Percentiles rank a stretch among this genome's conserved stretches.
Evolutionary conservation across 2,797 vertebrate species (phyloP).

Genomic region (Halcyon chelicuti): DNA sequence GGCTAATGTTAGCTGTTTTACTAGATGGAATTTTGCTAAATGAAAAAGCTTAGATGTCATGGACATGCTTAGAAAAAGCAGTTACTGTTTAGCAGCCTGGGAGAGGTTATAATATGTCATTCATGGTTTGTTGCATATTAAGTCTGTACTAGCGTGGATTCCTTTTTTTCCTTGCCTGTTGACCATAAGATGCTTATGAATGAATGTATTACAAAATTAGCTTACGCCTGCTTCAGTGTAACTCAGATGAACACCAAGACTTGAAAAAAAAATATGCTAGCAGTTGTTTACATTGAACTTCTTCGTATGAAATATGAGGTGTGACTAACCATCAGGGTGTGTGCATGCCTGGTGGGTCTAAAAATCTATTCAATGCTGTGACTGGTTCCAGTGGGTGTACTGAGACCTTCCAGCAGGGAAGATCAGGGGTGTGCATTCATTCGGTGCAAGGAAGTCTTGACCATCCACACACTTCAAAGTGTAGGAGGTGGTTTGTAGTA

Average conservation of each 20-base stretch:
- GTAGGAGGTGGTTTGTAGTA: neutral
- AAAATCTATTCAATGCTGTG: neutral
- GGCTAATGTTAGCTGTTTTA: neutral
- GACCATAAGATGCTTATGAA: neutral
- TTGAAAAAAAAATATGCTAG: neutral
- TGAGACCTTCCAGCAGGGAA: neutral
- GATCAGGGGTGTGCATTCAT: fast-evolving
- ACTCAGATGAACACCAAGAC: neutral
- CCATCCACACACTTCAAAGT: neutral
- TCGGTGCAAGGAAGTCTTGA: neutral
- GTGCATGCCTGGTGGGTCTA: neutral
- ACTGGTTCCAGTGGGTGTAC: neutral
- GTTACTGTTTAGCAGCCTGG: neutral
- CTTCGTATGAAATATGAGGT: neutral
- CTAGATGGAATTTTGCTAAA: neutral
- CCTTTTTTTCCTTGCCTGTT: neutral
- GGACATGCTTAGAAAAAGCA: neutral
- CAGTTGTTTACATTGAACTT: neutral
- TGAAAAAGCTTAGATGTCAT: neutral
- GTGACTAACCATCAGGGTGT: neutral
- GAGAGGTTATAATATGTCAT: neutral
- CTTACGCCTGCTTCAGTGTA: neutral
- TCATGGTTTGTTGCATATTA: neutral
- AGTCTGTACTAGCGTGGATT: neutral
- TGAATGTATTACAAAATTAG: neutral